phyloP scores from a whole-genome alignment of 2,113 vertebrate species.

The Bufo bufo region DNA sequence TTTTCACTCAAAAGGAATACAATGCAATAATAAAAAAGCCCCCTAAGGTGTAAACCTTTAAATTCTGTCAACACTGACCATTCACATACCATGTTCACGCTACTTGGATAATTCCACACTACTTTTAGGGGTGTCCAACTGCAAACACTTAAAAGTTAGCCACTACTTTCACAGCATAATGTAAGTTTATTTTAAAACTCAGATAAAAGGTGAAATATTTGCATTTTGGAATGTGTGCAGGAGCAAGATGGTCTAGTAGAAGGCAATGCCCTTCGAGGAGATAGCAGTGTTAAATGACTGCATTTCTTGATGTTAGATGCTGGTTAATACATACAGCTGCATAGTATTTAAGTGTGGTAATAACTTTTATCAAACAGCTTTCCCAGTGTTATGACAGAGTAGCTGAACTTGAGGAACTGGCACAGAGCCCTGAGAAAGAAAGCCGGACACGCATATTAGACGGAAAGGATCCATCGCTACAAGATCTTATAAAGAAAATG shows the following conservation, averaged over 20 bases:
- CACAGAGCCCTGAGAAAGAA: conserved; percentile 64
- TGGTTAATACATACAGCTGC: background rate
- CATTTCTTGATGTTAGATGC: background rate
- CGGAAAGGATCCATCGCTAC: conserved; percentile 77
- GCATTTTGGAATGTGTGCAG: background rate
- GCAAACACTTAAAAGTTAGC: background rate
- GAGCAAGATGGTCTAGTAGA: background rate
- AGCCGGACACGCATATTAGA: conserved; percentile 70
- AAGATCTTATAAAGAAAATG: conserved; percentile 80
- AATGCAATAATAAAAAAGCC: too few relatives aligned
- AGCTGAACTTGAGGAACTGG: conserved; percentile 69
- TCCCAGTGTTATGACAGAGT: conserved; percentile 81
- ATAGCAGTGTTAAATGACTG: background rate
- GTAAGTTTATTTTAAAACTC: too few relatives aligned
- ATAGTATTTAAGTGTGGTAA: background rate
- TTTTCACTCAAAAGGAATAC: too few relatives aligned
- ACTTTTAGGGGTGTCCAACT: background rate
- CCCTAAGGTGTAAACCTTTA: too few relatives aligned
- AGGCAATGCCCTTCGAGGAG: background rate
- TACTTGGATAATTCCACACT: background rate
- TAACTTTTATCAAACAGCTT: conserved; percentile 71
- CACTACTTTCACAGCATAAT: background rate
- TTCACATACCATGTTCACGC: background rate
- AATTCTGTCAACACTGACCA: background rate
- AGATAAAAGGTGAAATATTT: background rate